Conservation (phyloP, 2,888 invertebrate species). For the Megaustenia siamemsis region DNA sequence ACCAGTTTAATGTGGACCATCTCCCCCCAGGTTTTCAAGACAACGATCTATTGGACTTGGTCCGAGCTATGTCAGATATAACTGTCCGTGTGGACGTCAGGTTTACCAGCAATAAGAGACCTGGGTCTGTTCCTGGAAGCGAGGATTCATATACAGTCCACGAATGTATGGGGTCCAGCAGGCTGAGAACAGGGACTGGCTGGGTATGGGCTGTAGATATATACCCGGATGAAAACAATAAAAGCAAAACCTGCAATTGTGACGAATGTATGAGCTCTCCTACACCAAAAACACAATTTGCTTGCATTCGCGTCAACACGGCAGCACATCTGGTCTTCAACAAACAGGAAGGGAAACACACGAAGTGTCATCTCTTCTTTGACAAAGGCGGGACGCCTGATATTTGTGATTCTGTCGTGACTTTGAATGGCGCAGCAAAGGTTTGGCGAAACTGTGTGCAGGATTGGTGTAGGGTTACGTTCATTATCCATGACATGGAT, state of each 20-base stretch:
- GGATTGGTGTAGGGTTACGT: too few relatives aligned
- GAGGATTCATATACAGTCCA: not conserved
- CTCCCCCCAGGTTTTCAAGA: too few relatives aligned
- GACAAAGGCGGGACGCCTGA: not conserved
- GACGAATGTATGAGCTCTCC: not conserved
- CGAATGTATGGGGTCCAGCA: not conserved
- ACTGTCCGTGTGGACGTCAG: too few relatives aligned
- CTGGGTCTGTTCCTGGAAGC: not conserved
- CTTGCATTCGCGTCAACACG: not conserved
- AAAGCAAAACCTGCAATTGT: not conserved
- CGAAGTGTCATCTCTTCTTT: not conserved
- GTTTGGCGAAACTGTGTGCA: not conserved
- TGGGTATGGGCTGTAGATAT: not conserved
- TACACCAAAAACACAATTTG: constrained; percentile 4
- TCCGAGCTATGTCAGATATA: too few relatives aligned
- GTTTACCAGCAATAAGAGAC: too few relatives aligned
- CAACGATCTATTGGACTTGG: too few relatives aligned
- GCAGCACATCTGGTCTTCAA: not conserved
- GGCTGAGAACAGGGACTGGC: not conserved
- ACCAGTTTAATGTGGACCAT: too few relatives aligned
- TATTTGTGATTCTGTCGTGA: not conserved
- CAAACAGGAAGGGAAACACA: not conserved
- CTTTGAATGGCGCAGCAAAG: not conserved
- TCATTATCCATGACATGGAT: not conserved
- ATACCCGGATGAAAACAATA: not conserved